A percentile compares a stretch with the other conserved stretches of the same genome.
Conservation (phyloP, 1,140 invertebrate species). For the Mya arenaria region DNA sequence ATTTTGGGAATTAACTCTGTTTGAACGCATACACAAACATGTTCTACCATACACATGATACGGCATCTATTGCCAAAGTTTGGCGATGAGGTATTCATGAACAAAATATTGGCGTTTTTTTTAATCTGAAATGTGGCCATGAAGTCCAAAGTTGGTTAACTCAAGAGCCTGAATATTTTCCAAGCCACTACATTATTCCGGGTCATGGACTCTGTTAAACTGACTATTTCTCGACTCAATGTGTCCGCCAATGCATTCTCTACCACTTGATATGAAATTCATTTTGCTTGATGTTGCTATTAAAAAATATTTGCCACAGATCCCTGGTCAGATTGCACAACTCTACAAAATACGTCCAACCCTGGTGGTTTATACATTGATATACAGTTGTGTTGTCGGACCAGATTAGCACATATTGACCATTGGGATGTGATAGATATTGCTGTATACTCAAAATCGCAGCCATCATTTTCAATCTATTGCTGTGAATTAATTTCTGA, state of each 20-base stretch:
- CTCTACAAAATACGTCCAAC: neutral
- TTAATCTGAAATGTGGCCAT: conserved; percentile 6
- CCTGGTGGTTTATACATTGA: conserved; percentile 14
- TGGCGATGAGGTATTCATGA: conserved; percentile 37
- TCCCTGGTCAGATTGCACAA: conserved; percentile 4
- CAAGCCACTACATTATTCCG: neutral
- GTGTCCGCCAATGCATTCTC: conserved; percentile 2
- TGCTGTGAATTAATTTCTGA: conserved; percentile 1
- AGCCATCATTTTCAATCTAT: conserved; percentile 22
- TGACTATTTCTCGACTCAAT: neutral
- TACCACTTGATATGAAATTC: neutral
- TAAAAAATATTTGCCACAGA: neutral
- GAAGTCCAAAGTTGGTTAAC: conserved; percentile 2
- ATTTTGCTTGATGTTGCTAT: neutral
- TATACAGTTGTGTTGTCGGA: conserved; percentile 9
- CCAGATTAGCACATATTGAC: conserved; percentile 4
- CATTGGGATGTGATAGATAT: neutral
- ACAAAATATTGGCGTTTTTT: conserved; percentile 2
- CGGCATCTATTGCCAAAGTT: conserved; percentile 44
- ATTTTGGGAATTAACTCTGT: conserved; percentile 37
- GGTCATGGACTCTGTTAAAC: neutral
- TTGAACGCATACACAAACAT: conserved; percentile 57
- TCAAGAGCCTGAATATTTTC: neutral
- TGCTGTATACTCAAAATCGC: neutral
- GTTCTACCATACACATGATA: conserved; percentile 43